Conservation (phyloP, 2,113 vertebrate genomes). For the Charadrius vociferus region DNA sequence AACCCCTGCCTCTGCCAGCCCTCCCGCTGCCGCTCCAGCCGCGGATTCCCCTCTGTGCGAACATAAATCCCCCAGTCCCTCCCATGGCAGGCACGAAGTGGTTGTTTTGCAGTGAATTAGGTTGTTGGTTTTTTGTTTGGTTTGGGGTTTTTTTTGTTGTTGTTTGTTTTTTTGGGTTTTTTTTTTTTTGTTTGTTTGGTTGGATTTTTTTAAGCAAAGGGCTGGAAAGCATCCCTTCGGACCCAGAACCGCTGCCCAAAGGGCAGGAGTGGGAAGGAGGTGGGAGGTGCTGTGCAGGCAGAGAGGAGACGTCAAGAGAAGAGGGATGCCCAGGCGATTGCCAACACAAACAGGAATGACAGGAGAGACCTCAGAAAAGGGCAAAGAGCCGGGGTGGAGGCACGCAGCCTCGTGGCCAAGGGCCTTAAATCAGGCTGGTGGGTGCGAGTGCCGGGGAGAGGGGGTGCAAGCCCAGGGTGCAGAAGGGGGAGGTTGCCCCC, state of each 20-base stretch:
- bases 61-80: neutral
- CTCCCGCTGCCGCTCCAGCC: neutral
- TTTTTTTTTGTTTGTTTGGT: neutral
- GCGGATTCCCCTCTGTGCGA: neutral
- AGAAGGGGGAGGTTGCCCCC: neutral
- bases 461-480: accelerated
- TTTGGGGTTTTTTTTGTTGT: too few relatives aligned
- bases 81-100: neutral
- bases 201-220: neutral
- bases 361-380: neutral
- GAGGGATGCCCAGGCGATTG: neutral
- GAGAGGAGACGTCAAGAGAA: neutral
- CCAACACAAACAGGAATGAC: neutral
- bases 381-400: neutral
- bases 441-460: neutral
- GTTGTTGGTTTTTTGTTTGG: neutral
- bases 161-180: too few relatives aligned
- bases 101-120: neutral
- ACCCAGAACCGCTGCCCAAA: neutral
- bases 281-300: neutral
- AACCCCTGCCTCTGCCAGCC: neutral
- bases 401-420: neutral
- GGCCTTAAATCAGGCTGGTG: too few relatives aligned
- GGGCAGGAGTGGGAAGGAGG: neutral
- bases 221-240: neutral